These are phyloP conservation scores for Paraescarpia echinospica DNA, from an alignment of 1,140 invertebrate genomes.

Conservation along the genomic window DNA sequence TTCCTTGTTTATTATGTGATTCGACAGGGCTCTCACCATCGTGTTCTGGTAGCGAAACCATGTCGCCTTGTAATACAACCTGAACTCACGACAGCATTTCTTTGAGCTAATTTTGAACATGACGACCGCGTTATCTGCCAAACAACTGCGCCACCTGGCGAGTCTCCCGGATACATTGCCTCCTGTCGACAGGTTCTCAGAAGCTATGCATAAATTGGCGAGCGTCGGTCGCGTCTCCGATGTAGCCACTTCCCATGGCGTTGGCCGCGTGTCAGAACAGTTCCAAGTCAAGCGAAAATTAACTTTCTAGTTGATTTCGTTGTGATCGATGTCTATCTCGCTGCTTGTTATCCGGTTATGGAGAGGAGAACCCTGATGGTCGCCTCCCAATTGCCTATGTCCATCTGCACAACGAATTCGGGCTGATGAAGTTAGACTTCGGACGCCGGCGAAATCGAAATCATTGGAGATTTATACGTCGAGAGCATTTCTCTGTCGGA, in stretches of 20 bases:
- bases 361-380: not conserved
- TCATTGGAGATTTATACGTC: not conserved
- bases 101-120: not conserved
- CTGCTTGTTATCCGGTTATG: not conserved
- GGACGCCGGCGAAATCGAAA: not conserved
- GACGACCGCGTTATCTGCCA: not conserved
- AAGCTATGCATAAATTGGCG: not conserved
- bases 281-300: constrained; percentile 5
- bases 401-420: not conserved
- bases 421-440: not conserved
- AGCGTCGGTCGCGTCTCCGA: not conserved
- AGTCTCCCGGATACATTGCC: not conserved
- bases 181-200: not conserved
- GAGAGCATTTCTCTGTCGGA: not conserved
- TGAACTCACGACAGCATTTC: not conserved
- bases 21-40: no score
- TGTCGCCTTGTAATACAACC: no score
- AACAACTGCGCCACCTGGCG: not conserved
- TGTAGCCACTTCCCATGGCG: not conserved
- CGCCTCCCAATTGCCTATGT: not conserved
- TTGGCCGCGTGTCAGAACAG: not conserved
- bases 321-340: not conserved
- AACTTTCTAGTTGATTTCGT: constrained; percentile 1
- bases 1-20: no score
- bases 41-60: no score